These are phyloP conservation scores for Cheirogaleus medius DNA, from an alignment of 2,113 vertebrate genomes.

Conservation along the genomic window DNA sequence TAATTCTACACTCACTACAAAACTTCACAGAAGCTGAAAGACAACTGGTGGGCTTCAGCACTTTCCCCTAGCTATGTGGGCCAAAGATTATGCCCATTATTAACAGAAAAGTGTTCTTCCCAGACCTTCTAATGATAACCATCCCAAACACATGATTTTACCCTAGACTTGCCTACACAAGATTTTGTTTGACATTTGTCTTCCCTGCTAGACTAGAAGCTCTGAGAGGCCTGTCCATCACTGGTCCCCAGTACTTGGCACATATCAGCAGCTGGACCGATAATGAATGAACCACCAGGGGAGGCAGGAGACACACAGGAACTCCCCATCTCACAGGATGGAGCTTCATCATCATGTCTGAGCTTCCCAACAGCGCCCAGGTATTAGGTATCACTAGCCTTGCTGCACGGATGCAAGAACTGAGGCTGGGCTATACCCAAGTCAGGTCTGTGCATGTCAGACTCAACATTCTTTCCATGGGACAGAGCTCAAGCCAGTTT, in stretches of 20 bases:
- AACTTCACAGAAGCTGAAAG: neutral
- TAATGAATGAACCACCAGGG: fast-evolving
- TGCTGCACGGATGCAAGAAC: fast-evolving
- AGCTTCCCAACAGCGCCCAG: neutral
- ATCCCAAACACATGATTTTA: neutral
- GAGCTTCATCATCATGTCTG: neutral
- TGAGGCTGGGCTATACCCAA: neutral
- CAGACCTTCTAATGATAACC: neutral
- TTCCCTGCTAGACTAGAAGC: neutral
- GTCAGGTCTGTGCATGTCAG: neutral
- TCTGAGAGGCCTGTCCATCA: neutral
- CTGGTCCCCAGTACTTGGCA: neutral
- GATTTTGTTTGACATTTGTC: neutral
- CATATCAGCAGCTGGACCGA: neutral
- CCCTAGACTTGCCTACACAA: no score
- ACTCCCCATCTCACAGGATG: no score
- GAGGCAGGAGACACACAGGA: neutral
- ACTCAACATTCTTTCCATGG: neutral
- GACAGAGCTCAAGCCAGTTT: neutral
- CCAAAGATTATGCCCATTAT: neutral
- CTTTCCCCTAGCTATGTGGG: neutral
- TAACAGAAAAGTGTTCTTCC: neutral
- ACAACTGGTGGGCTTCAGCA: neutral
- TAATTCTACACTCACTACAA: neutral
- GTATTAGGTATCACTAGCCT: neutral